These are phyloP conservation scores for Standfussiana lucernea DNA, from an alignment of 2,888 invertebrate species.

Conservation along the genomic window DNA sequence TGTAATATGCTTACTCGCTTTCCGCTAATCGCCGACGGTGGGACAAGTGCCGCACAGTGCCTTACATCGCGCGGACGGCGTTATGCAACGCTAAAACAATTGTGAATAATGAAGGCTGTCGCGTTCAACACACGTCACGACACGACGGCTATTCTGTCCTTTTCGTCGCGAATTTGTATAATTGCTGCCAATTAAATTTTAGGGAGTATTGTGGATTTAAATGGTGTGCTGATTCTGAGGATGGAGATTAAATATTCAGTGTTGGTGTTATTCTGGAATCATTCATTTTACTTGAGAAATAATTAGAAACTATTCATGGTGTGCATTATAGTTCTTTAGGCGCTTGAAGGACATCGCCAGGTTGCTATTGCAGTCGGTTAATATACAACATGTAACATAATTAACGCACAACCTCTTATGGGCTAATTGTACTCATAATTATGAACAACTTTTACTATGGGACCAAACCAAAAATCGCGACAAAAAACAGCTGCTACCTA, in stretches of 20 bases:
- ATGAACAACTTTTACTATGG: too few relatives aligned
- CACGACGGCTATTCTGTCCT: conserved; percentile 45
- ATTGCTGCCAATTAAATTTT: conserved; percentile 53
- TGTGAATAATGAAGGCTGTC: conserved; percentile 72
- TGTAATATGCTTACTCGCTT: background rate
- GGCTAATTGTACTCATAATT: too few relatives aligned
- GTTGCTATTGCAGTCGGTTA: too few relatives aligned
- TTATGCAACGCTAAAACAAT: conserved; percentile 63
- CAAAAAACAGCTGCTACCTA: too few relatives aligned
- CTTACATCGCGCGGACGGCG: conserved; percentile 53
- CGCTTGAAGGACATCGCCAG: too few relatives aligned
- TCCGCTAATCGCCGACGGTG: background rate
- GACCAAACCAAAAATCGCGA: too few relatives aligned
- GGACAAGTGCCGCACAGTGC: background rate
- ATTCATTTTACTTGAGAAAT: too few relatives aligned
- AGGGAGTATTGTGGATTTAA: conserved; percentile 21
- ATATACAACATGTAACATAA: too few relatives aligned
- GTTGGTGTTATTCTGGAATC: background rate
- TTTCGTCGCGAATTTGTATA: conserved; percentile 52
- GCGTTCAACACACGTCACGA: conserved; percentile 69
- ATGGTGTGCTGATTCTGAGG: conserved; percentile 17
- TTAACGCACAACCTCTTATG: too few relatives aligned
- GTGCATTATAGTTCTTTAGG: too few relatives aligned
- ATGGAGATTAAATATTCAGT: background rate
- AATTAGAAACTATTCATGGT: too few relatives aligned